phyloP scores from a whole-genome alignment of 2,888 invertebrate genomes.

The Ectemnius cavifrons region DNA sequence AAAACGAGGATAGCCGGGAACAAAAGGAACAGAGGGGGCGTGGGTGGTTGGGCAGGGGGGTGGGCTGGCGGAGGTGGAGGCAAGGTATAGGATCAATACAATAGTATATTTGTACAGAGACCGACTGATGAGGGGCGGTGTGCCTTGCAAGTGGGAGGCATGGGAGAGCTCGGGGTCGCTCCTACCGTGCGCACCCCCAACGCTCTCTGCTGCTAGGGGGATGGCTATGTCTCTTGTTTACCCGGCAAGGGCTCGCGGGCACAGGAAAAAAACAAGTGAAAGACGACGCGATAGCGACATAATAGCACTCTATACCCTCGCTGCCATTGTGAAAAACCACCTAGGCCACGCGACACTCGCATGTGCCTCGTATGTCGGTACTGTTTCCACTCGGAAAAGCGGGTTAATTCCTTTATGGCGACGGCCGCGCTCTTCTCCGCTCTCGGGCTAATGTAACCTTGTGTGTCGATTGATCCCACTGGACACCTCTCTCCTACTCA shows the following conservation, averaged over 20 bases:
- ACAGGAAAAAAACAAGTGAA: conserved; percentile 57
- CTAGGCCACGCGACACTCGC: conserved; percentile 34
- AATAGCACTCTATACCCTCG: conserved; percentile 54
- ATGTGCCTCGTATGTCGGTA: not conserved
- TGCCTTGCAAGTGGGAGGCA: conserved; percentile 62
- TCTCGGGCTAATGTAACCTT: no score
- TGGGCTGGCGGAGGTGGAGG: conserved; percentile 51
- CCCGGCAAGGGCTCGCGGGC: conserved; percentile 52
- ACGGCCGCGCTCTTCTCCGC: no score
- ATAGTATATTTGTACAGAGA: conserved; percentile 72
- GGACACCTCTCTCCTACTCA: no score
- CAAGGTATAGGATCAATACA: conserved; percentile 72
- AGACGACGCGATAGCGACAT: conserved; percentile 52
- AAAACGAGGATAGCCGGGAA: conserved; percentile 69
- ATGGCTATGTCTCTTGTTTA: conserved; percentile 63
- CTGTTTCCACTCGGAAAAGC: no score
- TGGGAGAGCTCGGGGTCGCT: conserved; percentile 1
- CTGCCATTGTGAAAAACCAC: conserved; percentile 48
- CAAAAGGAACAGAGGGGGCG: conserved; percentile 63
- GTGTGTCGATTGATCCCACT: no score
- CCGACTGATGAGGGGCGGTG: conserved; percentile 71
- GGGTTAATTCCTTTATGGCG: not conserved
- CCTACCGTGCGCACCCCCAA: no score
- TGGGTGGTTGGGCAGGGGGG: not conserved
- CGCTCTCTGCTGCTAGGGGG: conserved; percentile 24